phyloP scores from a whole-genome alignment of 2,797 vertebrate genomes.

The Gobio occitaniae region DNA sequence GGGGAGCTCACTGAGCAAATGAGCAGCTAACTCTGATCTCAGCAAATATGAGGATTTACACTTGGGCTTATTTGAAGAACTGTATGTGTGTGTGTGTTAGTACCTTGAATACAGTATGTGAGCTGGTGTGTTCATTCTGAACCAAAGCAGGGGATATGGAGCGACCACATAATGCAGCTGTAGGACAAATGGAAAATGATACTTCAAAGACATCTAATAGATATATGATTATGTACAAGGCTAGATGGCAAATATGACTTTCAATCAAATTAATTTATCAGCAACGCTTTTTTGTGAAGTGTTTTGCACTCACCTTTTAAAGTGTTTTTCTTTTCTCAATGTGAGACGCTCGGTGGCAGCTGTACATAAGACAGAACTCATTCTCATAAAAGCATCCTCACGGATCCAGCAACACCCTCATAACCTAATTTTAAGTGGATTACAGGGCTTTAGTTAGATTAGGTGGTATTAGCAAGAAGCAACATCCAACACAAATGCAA shows the following conservation, averaged over 20 bases:
- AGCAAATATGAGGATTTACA: conserved; percentile 53
- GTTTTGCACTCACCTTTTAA: neutral
- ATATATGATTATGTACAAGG: neutral
- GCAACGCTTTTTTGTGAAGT: neutral
- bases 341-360: neutral
- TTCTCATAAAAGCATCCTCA: conserved; percentile 56
- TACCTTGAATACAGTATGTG: neutral
- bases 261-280: neutral
- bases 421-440: conserved; percentile 66
- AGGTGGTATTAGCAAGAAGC: conserved; percentile 59
- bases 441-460: conserved; percentile 67
- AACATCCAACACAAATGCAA: conserved; percentile 55
- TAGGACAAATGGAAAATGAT: neutral
- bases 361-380: conserved; percentile 10
- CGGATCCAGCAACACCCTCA: conserved; percentile 48
- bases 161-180: neutral
- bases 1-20: conserved; percentile 47
- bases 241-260: neutral
- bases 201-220: neutral
- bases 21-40: conserved; percentile 54
- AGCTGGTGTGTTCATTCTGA: neutral
- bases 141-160: neutral
- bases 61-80: conserved; percentile 21
- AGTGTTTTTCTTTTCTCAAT: conserved; percentile 12
- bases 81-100: neutral